phyloP scores from a whole-genome alignment of 1,140 invertebrate species.

The Euborellia annulipes region DNA sequence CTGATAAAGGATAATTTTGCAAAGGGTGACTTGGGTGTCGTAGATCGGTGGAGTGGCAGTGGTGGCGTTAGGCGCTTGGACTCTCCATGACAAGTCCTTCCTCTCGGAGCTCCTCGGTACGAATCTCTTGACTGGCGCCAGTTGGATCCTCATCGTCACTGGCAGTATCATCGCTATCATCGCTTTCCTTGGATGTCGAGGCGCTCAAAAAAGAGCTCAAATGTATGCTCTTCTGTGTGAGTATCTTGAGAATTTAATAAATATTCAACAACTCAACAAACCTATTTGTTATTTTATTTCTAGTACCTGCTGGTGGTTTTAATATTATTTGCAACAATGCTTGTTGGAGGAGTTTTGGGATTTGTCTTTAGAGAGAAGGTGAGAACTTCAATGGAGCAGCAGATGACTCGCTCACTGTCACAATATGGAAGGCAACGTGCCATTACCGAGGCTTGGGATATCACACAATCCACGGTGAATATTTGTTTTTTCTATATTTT shows the following conservation, averaged over 20 bases:
- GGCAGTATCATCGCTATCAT: slow-evolving; percentile 60
- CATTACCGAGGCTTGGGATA: slow-evolving; percentile 66
- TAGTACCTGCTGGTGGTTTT: slow-evolving; percentile 79
- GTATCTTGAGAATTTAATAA: slow-evolving; percentile 14
- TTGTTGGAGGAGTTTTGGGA: slow-evolving; percentile 74
- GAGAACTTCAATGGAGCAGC: slow-evolving; percentile 47
- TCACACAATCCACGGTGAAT: slow-evolving; percentile 37
- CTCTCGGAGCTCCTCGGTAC: slow-evolving; percentile 66
- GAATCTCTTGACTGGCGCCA: slow-evolving; percentile 64
- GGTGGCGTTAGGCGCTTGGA: slow-evolving; percentile 61
- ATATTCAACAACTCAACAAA: too few relatives aligned
- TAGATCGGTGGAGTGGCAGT: slow-evolving; percentile 64
- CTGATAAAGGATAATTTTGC: not conserved
- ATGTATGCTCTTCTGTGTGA: slow-evolving; percentile 72
- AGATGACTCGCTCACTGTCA: slow-evolving; percentile 59
- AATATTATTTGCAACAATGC: slow-evolving; percentile 69
- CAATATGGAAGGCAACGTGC: slow-evolving; percentile 43
- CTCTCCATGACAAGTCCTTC: slow-evolving; percentile 63
- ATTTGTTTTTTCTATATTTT: too few relatives aligned
- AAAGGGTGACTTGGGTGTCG: not conserved
- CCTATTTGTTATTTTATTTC: slow-evolving; percentile 24
- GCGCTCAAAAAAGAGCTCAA: slow-evolving; percentile 75
- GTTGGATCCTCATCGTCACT: slow-evolving; percentile 63
- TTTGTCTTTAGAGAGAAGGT: slow-evolving; percentile 76
- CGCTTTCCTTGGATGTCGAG: slow-evolving; percentile 71